These are phyloP conservation scores for Alviniconcha marisindica DNA, from an alignment of 1,140 invertebrate species.

Conservation along the genomic window DNA sequence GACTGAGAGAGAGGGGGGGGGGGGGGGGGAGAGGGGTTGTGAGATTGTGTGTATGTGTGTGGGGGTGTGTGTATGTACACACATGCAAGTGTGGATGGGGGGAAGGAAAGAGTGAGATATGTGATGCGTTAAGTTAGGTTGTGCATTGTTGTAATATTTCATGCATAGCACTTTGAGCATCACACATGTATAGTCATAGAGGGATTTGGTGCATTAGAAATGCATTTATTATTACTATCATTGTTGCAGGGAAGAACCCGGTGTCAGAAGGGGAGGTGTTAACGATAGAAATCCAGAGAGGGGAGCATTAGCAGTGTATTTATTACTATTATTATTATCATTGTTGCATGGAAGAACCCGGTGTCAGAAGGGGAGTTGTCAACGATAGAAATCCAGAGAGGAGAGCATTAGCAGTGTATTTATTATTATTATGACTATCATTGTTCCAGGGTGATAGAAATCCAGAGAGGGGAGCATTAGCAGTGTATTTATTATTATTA, in stretches of 20 bases:
- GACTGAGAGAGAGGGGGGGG: neutral
- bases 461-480: conserved; percentile 76
- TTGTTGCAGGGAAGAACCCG: too few relatives aligned
- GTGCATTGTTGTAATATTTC: too few relatives aligned
- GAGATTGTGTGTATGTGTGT: neutral
- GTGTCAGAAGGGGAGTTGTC: conserved; percentile 78
- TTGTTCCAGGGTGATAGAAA: conserved; percentile 75
- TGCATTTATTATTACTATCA: too few relatives aligned
- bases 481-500: too few relatives aligned
- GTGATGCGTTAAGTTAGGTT: too few relatives aligned
- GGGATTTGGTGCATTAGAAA: too few relatives aligned
- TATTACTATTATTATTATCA: neutral
- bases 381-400: conserved; percentile 78
- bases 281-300: too few relatives aligned
- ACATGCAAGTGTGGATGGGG: too few relatives aligned
- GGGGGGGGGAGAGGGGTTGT: neutral
- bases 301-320: neutral
- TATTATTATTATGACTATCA: neutral
- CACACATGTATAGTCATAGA: too few relatives aligned
- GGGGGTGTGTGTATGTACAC: too few relatives aligned
- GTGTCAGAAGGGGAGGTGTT: conserved; percentile 78
- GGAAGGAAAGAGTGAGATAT: too few relatives aligned
- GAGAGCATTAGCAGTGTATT: conserved; percentile 49
- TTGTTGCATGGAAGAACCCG: conserved; percentile 73
- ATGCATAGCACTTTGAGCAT: too few relatives aligned